Evolutionary conservation across 2,888 invertebrate species (phyloP).

Genomic region (Lochmaea crataegi): DNA sequence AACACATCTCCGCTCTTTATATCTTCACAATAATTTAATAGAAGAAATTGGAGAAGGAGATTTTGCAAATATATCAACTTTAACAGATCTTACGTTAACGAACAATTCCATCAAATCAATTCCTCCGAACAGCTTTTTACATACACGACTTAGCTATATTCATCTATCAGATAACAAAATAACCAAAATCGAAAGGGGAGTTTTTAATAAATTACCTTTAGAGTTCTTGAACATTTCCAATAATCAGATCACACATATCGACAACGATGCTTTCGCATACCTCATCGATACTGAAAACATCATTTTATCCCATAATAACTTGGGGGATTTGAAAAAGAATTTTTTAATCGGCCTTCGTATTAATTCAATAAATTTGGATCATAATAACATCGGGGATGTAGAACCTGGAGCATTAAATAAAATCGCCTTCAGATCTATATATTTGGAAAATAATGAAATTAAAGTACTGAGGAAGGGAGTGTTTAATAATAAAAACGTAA

Average conservation of each 20-base stretch:
- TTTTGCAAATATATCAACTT: neutral
- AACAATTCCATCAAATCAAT: neutral
- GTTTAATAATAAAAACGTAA: neutral
- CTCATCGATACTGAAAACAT: neutral
- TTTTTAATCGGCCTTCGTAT: neutral
- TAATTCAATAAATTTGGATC: neutral
- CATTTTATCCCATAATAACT: neutral
- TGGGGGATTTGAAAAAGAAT: neutral
- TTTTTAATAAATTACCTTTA: neutral
- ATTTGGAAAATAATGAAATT: neutral
- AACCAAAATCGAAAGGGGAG: neutral
- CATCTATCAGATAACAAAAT: neutral
- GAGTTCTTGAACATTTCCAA: neutral
- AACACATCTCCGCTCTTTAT: no score
- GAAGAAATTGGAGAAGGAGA: neutral
- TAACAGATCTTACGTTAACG: neutral
- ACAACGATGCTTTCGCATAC: neutral
- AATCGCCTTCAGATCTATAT: neutral
- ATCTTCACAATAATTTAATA: neutral
- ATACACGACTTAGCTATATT: neutral
- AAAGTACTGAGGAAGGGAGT: neutral
- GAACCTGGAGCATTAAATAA: neutral
- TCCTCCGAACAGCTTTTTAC: neutral
- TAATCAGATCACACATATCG: neutral
- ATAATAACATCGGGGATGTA: neutral